Evolutionary conservation across 2,113 vertebrate species (phyloP).

Genomic region (Cololabis saira): DNA sequence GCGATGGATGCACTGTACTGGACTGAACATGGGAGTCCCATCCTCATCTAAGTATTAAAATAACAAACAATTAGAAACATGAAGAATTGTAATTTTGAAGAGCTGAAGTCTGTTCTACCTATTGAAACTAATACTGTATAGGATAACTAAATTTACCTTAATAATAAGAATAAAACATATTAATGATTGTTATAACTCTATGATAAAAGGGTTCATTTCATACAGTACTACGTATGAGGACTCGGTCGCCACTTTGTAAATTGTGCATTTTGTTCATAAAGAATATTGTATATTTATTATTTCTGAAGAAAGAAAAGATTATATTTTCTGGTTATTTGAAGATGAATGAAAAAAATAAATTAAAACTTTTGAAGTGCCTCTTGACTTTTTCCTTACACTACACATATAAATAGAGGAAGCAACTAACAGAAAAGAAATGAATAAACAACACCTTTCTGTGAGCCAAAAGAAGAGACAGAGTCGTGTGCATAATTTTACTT

Average conservation of each 20-base stretch:
- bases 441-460: not conserved
- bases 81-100: slow-evolving; percentile 27
- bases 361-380: slow-evolving; percentile 34
- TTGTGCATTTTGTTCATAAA: slow-evolving; percentile 98
- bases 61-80: slow-evolving; percentile 37
- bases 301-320: slow-evolving; percentile 86
- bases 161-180: slow-evolving; percentile 64
- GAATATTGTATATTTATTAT: slow-evolving; percentile 98
- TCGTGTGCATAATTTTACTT: not conserved
- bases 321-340: slow-evolving; percentile 88
- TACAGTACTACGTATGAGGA: slow-evolving; percentile 39
- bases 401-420: no score
- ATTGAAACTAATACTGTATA: slow-evolving; percentile 49
- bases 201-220: slow-evolving; percentile 49
- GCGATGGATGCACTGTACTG: not conserved
- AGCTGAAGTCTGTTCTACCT: slow-evolving; percentile 25
- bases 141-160: slow-evolving; percentile 44
- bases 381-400: not conserved
- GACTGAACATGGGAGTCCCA: slow-evolving; percentile 16
- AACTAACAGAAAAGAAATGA: not conserved
- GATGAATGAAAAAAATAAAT: slow-evolving; percentile 69
- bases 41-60: slow-evolving; percentile 59
- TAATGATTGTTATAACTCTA: slow-evolving; percentile 57
- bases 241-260: slow-evolving; percentile 77
- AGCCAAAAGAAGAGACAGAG: no score